Evolutionary conservation across 2,797 vertebrate species (phyloP).

Genomic region (Chrosomus eos): DNA sequence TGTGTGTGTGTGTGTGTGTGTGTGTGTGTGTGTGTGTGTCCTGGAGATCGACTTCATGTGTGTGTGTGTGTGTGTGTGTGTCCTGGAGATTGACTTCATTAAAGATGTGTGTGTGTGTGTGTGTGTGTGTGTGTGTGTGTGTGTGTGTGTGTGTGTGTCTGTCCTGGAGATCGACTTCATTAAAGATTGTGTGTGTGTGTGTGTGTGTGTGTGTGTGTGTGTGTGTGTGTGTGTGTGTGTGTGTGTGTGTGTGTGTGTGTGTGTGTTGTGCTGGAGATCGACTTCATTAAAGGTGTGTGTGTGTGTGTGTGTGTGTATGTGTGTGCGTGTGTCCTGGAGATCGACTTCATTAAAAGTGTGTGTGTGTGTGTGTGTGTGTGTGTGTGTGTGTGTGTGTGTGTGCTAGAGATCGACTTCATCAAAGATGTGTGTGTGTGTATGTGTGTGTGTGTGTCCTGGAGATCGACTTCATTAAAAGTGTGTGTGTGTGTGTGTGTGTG

Average conservation of each 20-base stretch:
- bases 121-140: too few species aligned
- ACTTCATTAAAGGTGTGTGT: too few species aligned
- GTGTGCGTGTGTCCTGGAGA: slow-evolving; percentile 82
- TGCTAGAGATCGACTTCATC: too few species aligned
- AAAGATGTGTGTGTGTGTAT: not conserved
- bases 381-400: slow-evolving; percentile 39
- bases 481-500: slow-evolving; percentile 35
- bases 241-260: too few species aligned
- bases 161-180: slow-evolving; percentile 90
- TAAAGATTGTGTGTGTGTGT: slow-evolving; percentile 72
- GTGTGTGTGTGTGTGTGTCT: slow-evolving; percentile 55
- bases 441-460: too few species aligned
- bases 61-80: too few species aligned
- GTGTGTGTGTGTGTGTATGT: slow-evolving; percentile 44
- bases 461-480: too few species aligned
- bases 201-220: slow-evolving; percentile 47
- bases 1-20: slow-evolving; percentile 59
- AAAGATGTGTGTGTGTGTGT: too few species aligned
- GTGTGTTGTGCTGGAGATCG: too few species aligned
- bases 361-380: slow-evolving; percentile 61
- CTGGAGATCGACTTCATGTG: too few species aligned
- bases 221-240: slow-evolving; percentile 32
- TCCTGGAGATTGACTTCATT: too few species aligned
- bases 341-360: slow-evolving; percentile 85
- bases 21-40: slow-evolving; percentile 46